phyloP scores from a whole-genome alignment of 2,888 invertebrate genomes.

The Mythimna albipuncta region DNA sequence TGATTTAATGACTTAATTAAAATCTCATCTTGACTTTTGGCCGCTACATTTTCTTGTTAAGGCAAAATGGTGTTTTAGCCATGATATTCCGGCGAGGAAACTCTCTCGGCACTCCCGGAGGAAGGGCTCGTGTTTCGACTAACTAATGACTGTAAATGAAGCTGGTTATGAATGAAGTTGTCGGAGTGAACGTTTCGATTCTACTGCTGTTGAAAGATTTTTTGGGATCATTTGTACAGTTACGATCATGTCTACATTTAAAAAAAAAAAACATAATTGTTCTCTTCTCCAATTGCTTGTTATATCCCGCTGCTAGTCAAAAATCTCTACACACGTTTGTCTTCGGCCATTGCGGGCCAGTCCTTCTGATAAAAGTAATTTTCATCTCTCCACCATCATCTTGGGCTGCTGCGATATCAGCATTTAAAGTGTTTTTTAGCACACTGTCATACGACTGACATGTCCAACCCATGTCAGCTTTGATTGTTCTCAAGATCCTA shows the following conservation, averaged over 20 bases:
- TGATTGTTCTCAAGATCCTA: background rate
- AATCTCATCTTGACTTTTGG: constrained; percentile 71
- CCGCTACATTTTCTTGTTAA: constrained; percentile 60
- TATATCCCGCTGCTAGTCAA: no score
- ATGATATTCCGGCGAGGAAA: constrained; percentile 59
- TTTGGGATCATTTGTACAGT: constrained; percentile 32
- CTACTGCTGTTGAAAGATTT: constrained; percentile 26
- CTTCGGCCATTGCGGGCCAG: no score
- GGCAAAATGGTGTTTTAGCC: constrained; percentile 56
- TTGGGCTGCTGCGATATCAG: background rate
- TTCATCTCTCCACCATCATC: background rate
- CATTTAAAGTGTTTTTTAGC: no score
- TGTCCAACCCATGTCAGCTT: no score
- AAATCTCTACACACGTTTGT: no score
- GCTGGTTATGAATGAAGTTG: constrained; percentile 52
- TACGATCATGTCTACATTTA: background rate
- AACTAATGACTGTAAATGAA: constrained; percentile 53
- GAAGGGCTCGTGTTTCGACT: constrained; percentile 55
- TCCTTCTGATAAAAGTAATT: no score
- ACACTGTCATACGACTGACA: no score
- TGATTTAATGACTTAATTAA: constrained; percentile 73
- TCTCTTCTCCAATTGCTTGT: no score
- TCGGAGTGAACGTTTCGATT: constrained; percentile 43
- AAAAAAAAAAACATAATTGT: no score
- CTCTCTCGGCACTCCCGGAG: constrained; percentile 36